Conservation (phyloP, 1,140 invertebrate genomes). For the Babylonia areolata region DNA sequence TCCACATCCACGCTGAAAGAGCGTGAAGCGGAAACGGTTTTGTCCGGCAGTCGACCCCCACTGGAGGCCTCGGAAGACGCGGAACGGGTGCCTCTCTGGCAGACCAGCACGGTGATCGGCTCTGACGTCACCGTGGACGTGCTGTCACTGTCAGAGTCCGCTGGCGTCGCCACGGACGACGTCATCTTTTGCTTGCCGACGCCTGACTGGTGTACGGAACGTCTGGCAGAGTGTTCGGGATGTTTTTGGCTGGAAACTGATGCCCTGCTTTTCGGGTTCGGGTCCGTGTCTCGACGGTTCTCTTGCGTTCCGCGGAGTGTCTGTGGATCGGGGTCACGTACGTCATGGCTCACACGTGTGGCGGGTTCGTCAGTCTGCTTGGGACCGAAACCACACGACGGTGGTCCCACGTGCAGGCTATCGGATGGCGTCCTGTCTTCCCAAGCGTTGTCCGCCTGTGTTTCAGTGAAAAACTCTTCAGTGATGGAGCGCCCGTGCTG, state of each 20-base stretch:
- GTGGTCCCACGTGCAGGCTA: background rate
- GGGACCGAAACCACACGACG: background rate
- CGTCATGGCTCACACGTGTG: background rate
- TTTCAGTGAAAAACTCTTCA: background rate
- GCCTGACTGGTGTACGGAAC: background rate
- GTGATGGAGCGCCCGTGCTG: too few species aligned
- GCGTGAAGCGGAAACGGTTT: background rate
- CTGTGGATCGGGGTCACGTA: background rate
- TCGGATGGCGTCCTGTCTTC: background rate
- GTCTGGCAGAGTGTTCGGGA: background rate
- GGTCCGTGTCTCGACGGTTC: background rate
- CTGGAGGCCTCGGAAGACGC: background rate
- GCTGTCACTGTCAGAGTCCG: conserved; percentile 13
- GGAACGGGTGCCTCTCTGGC: background rate
- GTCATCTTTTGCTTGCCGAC: background rate
- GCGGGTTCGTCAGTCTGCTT: background rate
- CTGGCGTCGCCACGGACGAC: background rate
- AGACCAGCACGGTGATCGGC: background rate
- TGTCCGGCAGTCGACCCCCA: background rate
- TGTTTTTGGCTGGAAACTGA: background rate
- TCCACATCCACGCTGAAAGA: background rate
- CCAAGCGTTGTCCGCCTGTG: background rate
- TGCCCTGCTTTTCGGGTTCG: background rate
- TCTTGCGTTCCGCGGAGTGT: background rate
- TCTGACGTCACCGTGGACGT: conserved; percentile 21